Conservation (phyloP, 1,140 invertebrate genomes). For the Eufriesea mexicana region DNA sequence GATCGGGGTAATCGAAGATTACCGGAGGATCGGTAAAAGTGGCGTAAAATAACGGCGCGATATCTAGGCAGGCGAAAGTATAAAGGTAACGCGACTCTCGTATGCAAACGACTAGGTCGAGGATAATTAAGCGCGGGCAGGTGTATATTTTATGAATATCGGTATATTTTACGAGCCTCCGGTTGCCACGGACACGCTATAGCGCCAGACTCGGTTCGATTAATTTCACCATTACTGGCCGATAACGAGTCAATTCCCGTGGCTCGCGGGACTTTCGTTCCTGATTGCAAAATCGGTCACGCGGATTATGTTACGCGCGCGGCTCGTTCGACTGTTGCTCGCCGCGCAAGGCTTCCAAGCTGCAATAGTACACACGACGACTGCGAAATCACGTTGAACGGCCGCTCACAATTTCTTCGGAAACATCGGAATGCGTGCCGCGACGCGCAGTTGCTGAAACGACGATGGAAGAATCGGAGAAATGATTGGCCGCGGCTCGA, state of each 20-base stretch:
- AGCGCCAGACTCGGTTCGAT: conserved; percentile 10
- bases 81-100: not conserved
- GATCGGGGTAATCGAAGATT: not conserved
- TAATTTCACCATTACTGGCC: conserved; percentile 19
- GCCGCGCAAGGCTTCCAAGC: not conserved
- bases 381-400: conserved; percentile 6
- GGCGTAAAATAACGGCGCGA: not conserved
- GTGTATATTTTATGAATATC: not conserved
- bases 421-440: conserved; percentile 14
- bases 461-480: not conserved
- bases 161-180: not conserved
- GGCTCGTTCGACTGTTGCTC: not conserved
- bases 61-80: not conserved
- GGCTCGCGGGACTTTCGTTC: conserved; percentile 30
- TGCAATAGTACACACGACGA: not conserved
- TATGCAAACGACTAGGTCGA: not conserved
- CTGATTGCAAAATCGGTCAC: conserved; percentile 38
- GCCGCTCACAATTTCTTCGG: conserved; percentile 6
- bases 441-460: not conserved
- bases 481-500: not conserved
- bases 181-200: not conserved
- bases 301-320: conserved; percentile 33
- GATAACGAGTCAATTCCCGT: conserved; percentile 25
- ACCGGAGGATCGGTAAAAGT: not conserved
- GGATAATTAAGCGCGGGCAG: not conserved